These are phyloP conservation scores for Semaprochilodus insignis DNA, from an alignment of 2,797 vertebrate species.

Conservation along the genomic window DNA sequence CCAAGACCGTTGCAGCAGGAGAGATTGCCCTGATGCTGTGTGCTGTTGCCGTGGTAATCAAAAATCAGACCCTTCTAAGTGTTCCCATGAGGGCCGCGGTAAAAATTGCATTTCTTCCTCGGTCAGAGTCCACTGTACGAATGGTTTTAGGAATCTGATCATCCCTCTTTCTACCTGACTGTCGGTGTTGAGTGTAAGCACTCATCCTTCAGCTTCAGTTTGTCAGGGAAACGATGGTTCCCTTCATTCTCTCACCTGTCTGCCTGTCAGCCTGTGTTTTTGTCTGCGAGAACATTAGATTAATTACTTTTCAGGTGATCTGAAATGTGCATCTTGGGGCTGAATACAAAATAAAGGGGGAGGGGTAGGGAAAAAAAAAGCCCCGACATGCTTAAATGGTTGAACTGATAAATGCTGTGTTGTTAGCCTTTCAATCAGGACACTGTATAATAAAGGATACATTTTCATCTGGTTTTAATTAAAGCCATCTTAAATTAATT, in stretches of 20 bases:
- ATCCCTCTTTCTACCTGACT: conserved; percentile 28
- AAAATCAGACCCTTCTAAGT: not conserved
- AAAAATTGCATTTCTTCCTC: conserved; percentile 13
- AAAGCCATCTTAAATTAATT: conserved; percentile 17
- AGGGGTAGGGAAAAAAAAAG: not conserved
- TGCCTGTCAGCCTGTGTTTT: conserved; percentile 50
- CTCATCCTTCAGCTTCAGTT: conserved; percentile 47
- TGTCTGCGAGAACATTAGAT: conserved; percentile 47
- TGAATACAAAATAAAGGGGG: conserved; percentile 50
- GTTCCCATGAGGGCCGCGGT: not conserved
- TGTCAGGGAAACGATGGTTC: conserved; percentile 42
- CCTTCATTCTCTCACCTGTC: conserved; percentile 46
- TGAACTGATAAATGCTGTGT: conserved; percentile 35
- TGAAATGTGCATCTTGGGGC: conserved; percentile 41
- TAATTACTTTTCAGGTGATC: conserved; percentile 51
- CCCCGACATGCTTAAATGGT: conserved; percentile 30
- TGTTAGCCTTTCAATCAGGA: conserved; percentile 45
- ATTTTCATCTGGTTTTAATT: conserved; percentile 27
- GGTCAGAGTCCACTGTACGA: not conserved
- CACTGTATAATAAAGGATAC: conserved; percentile 12
- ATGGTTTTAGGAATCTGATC: conserved; percentile 47
- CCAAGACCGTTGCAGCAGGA: not conserved
- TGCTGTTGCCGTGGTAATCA: conserved; percentile 4
- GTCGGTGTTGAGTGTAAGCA: conserved; percentile 28
- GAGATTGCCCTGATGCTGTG: not conserved